Base-by-base conservation (phyloP, 2,888 invertebrate species). In the Lasioglossum calceatum region DNA sequence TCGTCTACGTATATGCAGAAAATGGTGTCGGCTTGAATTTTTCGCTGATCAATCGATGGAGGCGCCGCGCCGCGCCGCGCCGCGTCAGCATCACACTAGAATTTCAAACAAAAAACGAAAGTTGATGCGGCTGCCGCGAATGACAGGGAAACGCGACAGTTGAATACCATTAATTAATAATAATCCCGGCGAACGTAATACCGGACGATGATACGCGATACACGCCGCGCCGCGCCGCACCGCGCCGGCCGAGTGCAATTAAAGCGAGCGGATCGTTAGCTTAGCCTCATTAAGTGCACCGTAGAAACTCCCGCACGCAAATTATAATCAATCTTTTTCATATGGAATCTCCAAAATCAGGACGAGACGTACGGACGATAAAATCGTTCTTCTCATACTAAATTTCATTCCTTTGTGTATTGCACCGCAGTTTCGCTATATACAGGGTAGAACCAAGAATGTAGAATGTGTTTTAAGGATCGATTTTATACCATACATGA, bases 131-230 rank as follows among this genome's bases (percentile, higher is more conserved):
- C 16, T 39, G 39, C 19, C 32, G 23, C 2, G 32, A 27, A 14
- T 42, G 76, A 77, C 76, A 54, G 16, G 50, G 16, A 50, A 23
- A 27, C 14, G 27, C 54, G 47, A 47, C n/a, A 39, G 61, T 42
- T 47, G 27, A 64, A 72, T 64, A 58, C 61, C 76, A 64, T 50
- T 82, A 64, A 76, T 82, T 75, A 76, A 54, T 44, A 32, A 75
- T 72, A 61, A 83, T 61, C 71, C 71, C 58, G 3, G 23, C 27
- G 73, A 32, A 44, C 39, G 19, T 50, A n/a, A 71, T 32, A 27
- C 47, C 27, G n/a, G 12, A 61, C 23, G 4, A 8, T 54, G 36
- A 39, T 23, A 39, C 42, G 54, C 39, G 44, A 10, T 61, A 39
- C 36, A 12, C 4, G 39, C 32, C 23, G 47, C 27, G 27, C 27